These are phyloP conservation scores for Ceuthmochares aereus DNA, from an alignment of 2,113 vertebrate species.

Conservation along the genomic window DNA sequence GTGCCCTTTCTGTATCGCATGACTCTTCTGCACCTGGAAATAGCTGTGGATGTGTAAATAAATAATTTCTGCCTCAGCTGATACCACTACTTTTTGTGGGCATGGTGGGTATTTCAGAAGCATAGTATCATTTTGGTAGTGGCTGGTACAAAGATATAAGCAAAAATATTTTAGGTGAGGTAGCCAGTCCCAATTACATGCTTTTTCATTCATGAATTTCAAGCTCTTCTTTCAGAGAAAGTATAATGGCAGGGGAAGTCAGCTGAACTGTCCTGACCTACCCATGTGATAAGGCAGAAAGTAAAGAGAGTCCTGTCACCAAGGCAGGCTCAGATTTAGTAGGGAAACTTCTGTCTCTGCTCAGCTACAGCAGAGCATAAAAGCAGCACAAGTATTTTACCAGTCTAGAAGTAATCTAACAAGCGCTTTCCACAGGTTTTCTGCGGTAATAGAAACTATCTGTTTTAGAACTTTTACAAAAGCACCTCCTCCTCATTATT, in stretches of 20 bases:
- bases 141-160: background rate
- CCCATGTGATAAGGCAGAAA: background rate
- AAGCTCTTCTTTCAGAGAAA: background rate
- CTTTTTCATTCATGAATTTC: background rate
- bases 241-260: background rate
- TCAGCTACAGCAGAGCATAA: background rate
- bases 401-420: background rate
- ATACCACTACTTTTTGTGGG: background rate
- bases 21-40: background rate
- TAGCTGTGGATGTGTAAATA: background rate
- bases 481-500: background rate
- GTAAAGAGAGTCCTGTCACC: background rate
- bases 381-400: background rate
- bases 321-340: background rate
- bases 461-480: background rate
- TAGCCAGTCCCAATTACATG: fast-evolving
- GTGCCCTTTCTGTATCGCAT: background rate
- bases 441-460: background rate
- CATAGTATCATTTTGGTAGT: background rate
- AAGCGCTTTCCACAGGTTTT: background rate
- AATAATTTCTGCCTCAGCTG: background rate
- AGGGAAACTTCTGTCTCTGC: background rate
- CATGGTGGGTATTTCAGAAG: fast-evolving
- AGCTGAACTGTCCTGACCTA: background rate
- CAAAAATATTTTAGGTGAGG: background rate